These are phyloP conservation scores for Saguinus midas DNA, from an alignment of 2,113 vertebrate species.

Conservation along the genomic window DNA sequence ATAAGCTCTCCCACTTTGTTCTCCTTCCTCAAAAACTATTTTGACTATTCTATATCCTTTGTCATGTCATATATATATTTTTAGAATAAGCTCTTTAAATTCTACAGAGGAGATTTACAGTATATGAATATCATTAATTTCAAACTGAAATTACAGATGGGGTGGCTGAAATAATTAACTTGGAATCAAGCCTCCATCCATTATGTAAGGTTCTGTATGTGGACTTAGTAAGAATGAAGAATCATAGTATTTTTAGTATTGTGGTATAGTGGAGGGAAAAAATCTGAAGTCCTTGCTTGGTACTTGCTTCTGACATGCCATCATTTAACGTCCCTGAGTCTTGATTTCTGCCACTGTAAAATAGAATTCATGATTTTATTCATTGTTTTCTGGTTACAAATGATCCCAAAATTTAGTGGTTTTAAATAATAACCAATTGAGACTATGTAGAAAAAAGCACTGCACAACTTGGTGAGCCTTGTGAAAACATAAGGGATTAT, in stretches of 20 bases:
- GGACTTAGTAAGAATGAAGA: neutral
- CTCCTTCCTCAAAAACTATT: neutral
- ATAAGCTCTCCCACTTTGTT: neutral
- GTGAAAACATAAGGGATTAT: neutral
- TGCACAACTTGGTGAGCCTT: neutral
- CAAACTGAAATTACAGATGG: neutral
- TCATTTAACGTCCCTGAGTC: neutral
- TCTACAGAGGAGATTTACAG: neutral
- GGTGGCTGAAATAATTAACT: neutral
- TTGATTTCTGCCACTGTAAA: neutral
- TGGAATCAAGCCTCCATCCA: neutral
- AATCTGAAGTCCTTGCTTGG: neutral
- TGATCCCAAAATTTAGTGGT: neutral
- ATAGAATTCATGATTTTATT: neutral
- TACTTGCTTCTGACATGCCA: neutral
- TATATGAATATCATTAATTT: neutral
- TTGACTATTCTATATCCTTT: neutral
- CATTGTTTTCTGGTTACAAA: neutral
- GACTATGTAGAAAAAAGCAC: neutral
- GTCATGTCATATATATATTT: neutral
- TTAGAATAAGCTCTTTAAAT: neutral
- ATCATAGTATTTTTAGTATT: neutral
- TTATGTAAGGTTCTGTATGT: neutral
- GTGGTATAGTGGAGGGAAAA: rapidly evolving
- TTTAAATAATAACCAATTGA: neutral